Conservation (phyloP, 2,888 invertebrate genomes). For the Corythucha ciliata region DNA sequence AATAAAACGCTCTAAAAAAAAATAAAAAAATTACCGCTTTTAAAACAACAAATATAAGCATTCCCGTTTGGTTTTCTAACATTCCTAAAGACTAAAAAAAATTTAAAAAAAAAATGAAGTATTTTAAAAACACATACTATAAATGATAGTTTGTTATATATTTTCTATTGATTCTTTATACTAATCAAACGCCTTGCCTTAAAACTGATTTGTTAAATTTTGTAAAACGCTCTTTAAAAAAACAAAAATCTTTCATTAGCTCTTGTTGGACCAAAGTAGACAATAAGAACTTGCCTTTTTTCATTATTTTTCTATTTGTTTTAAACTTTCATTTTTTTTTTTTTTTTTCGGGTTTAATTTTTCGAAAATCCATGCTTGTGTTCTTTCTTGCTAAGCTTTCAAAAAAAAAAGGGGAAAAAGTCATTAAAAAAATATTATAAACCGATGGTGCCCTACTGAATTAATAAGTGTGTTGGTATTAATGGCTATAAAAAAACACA, state of each 20-base stretch:
- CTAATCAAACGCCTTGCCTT: conserved; percentile 24
- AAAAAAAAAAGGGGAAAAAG: conserved; percentile 44
- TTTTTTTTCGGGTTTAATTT: neutral
- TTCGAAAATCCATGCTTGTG: conserved; percentile 34
- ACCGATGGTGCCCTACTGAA: conserved; percentile 76
- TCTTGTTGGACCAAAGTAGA: conserved; percentile 32
- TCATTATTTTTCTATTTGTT: neutral
- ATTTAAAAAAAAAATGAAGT: conserved; percentile 12
- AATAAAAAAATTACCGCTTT: too few species aligned
- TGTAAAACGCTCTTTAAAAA: conserved; percentile 11
- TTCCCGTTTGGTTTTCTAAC: too few species aligned
- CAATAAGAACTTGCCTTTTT: conserved; percentile 29
- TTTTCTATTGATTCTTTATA: neutral
- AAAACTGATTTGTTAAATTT: conserved; percentile 20
- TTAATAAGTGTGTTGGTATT: conserved; percentile 40
- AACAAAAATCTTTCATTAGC: conserved; percentile 23
- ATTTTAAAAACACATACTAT: conserved; percentile 16
- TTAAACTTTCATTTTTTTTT: neutral
- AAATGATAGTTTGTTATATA: neutral
- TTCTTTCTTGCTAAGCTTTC: conserved; percentile 23
- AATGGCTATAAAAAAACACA: conserved; percentile 36
- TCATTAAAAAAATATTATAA: conserved; percentile 44
- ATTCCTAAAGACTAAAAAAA: too few species aligned
- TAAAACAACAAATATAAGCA: too few species aligned
- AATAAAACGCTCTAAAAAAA: too few species aligned